phyloP scores from a whole-genome alignment of 2,888 invertebrate genomes.

The Ethmia dodecea region DNA sequence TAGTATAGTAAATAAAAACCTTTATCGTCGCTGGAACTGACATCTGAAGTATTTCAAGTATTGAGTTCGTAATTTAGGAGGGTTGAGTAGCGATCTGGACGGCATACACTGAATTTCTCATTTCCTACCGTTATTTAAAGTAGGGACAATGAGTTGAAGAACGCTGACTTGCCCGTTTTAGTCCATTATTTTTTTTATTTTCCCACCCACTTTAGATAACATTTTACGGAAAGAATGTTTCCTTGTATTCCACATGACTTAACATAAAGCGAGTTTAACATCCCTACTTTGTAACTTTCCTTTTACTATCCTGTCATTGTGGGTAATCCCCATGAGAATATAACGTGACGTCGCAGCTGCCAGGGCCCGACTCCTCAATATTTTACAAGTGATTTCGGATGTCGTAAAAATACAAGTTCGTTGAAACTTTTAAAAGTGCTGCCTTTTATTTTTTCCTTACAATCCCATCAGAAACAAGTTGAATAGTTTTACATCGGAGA shows the following conservation, averaged over 20 bases:
- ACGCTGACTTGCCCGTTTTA: too few species aligned
- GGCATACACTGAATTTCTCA: constrained; percentile 7
- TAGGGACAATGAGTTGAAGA: too few species aligned
- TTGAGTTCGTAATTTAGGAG: constrained; percentile 15
- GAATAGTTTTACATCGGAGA: constrained; percentile 62
- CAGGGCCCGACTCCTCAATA: constrained; percentile 39
- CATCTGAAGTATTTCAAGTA: constrained; percentile 14
- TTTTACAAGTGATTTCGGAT: constrained; percentile 57
- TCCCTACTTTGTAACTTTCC: constrained; percentile 17
- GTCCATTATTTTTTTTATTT: too few species aligned
- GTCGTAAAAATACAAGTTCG: constrained; percentile 54
- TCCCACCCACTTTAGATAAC: too few species aligned
- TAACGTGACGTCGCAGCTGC: constrained; percentile 44
- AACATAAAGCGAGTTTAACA: constrained; percentile 11
- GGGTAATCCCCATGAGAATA: constrained; percentile 44
- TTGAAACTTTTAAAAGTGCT: constrained; percentile 52
- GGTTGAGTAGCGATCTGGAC: constrained; percentile 10
- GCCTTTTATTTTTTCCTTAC: constrained; percentile 55
- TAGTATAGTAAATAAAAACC: constrained; percentile 10
- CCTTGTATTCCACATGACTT: neutral
- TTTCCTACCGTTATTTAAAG: constrained; percentile 9
- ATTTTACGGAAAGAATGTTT: too few species aligned
- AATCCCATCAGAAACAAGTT: constrained; percentile 53
- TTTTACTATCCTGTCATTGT: constrained; percentile 21
- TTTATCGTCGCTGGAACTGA: constrained; percentile 12